phyloP scores from a whole-genome alignment of 2,797 vertebrate genomes.

The Acanthornis magna region DNA sequence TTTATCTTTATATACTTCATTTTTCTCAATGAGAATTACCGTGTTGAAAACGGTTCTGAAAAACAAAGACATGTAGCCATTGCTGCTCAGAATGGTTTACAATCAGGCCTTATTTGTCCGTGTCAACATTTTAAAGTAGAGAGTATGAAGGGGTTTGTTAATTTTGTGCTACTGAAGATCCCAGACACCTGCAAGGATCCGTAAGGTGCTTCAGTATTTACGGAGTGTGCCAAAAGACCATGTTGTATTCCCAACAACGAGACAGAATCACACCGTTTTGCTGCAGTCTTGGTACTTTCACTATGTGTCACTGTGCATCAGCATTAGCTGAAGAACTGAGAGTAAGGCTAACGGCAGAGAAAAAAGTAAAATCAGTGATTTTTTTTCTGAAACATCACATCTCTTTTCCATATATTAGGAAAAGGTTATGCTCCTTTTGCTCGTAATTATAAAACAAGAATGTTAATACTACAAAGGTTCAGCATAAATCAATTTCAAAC shows the following conservation, averaged over 20 bases:
- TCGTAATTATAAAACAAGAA: constrained; percentile 61
- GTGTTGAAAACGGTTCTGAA: not conserved
- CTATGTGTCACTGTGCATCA: constrained; percentile 52
- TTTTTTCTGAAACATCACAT: constrained; percentile 56
- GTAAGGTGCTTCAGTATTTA: not conserved
- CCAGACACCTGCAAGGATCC: not conserved
- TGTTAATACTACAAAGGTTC: constrained; percentile 60
- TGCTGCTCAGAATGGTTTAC: not conserved
- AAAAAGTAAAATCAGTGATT: constrained; percentile 18
- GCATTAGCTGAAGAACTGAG: constrained; percentile 38
- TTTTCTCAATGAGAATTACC: not conserved
- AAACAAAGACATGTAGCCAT: not conserved
- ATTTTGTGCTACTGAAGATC: not conserved
- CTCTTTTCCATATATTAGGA: constrained; percentile 52
- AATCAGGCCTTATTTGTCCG: not conserved
- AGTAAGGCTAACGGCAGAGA: constrained; percentile 52
- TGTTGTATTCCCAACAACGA: not conserved
- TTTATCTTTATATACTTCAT: not conserved
- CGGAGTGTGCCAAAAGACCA: not conserved
- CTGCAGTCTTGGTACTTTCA: constrained; percentile 49
- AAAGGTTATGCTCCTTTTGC: constrained; percentile 65
- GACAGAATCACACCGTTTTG: constrained; percentile 8
- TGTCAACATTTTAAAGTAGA: not conserved
- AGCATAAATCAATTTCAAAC: constrained; percentile 59
- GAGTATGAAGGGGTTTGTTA: not conserved